Evolutionary conservation across 2,888 invertebrate species (phyloP), one percentile per base, ranked within the genome.

Genomic region (Syritta pipiens): DNA sequence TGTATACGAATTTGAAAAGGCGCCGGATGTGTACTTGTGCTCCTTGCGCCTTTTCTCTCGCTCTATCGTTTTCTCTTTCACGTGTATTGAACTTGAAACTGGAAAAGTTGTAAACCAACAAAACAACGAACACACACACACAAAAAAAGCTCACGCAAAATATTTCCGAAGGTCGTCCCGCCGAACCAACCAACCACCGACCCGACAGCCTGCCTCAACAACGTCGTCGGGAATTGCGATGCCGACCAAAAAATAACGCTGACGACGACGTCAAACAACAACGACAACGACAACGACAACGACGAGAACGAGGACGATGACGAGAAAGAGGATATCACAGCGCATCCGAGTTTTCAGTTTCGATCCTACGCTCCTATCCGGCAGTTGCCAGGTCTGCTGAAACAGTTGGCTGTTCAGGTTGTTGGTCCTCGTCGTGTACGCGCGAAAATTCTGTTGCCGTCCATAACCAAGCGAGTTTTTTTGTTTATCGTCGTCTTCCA

Each of bases 271-370:
- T 35, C 60, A 24, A 30, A 32, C 65, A 30, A 22, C 32, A 42
- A 49, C 57, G 22, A 14, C 44, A 12, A 42, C 28, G 19, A 44
- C 44, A 46, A 22, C 10, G 14, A 37, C 37, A 7, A 24, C 37
- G 19, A 17, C 37, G 37, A 37, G 17, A 17, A 37, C 37, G 37
- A 37, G 14, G 44, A 51, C 14, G 22, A 40, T 48, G 17, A 30
- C 24, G 10, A 22, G 4, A 35, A 19, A 9, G 10, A 17, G 28
- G 72, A 79, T 62, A 57, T 79, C 60, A 26, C 42, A 62, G 57
- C 67, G 57, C 57, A 79, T 79, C 72, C 37, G 44, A 79, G 51
- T 67, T 53, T 71, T 79, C 79, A 79, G 79, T 79, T 79, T 72
- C 57, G 55, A 72, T 68, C 40, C 67, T 72, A 74, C 79, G 67